Base-by-base conservation (phyloP, 2,113 vertebrate genomes). In the Cololabis saira region DNA sequence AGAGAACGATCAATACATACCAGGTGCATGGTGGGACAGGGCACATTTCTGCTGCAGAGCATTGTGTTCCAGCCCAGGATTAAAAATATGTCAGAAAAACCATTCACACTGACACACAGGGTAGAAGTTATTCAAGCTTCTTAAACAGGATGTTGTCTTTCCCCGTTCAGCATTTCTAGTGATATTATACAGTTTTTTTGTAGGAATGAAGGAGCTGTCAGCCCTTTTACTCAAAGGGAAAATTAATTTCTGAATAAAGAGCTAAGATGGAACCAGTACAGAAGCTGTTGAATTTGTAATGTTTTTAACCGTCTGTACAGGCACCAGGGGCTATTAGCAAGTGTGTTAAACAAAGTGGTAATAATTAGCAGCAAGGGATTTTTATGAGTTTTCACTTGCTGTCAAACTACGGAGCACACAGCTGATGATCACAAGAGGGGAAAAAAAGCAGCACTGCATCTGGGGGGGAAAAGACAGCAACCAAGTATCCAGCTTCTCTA, bases 1-100 rank as follows among this genome's bases (percentile, higher is more conserved):
- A 74, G 74, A 83, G 75, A 61, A 45, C 63, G 78, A 89, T 90
- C 89, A 54, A 89, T 90, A 86, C 54, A 33, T 24, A 50, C 49
- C 73, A 86, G 71, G 80, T 83, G 73, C 82, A 76, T 51, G 57
- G 78, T 75, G 74, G 81, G 77, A 74, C 9, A 11, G 73, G 66
- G 78, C 63, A 75, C 2, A 63, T 61, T 75, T 75, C 65, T 84
- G 81, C 82, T 73, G 83, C 83, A 87, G 78, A 75, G 76, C 67
- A 42, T 41, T 50, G 44, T 27, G 22, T 59, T 42, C 61, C 70
- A 66, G 53, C 58, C 53, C 30, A 27, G 17, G 49, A 66, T 66
- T 55, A 43, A 47, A 40, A 73, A 53, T 21, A 24, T 67, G 47
- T n/a, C 1, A 19, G 12, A 52, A 24, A 52, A 53, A 30, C 51